These are phyloP conservation scores for Sciaenops ocellatus DNA, from an alignment of 2,797 vertebrate species.

Conservation along the genomic window DNA sequence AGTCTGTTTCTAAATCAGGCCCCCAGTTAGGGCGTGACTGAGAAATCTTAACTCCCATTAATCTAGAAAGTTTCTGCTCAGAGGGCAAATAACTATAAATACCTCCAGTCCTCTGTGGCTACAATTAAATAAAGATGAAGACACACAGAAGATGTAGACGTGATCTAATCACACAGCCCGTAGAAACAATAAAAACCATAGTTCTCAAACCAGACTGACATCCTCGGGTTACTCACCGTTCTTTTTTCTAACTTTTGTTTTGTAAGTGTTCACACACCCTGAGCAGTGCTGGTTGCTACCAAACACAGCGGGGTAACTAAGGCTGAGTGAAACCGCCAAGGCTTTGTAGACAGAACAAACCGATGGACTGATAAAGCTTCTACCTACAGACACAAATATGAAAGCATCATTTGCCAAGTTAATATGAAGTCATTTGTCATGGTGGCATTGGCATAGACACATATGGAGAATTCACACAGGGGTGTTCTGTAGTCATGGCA, in stretches of 20 bases:
- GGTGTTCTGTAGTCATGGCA: not conserved
- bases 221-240: slow-evolving; percentile 40
- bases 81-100: slow-evolving; percentile 41
- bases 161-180: slow-evolving; percentile 49
- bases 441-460: not conserved
- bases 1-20: not conserved
- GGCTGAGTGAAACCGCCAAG: slow-evolving; percentile 27
- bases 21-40: not conserved
- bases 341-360: not conserved
- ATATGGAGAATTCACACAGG: not conserved
- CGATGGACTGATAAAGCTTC: slow-evolving; percentile 7
- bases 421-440: not conserved
- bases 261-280: slow-evolving; percentile 61
- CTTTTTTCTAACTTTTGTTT: slow-evolving; percentile 28
- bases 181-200: slow-evolving; percentile 40
- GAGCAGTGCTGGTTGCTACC: slow-evolving; percentile 74
- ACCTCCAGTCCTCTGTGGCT: slow-evolving; percentile 11
- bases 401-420: not conserved
- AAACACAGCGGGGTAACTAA: slow-evolving; percentile 78
- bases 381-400: not conserved
- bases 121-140: slow-evolving; percentile 4
- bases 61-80: slow-evolving; percentile 25
- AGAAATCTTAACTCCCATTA: not conserved
- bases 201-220: slow-evolving; percentile 39
- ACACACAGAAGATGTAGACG: not conserved